phyloP scores from a whole-genome alignment of 2,888 invertebrate genomes.

The Drosophila histrio region DNA sequence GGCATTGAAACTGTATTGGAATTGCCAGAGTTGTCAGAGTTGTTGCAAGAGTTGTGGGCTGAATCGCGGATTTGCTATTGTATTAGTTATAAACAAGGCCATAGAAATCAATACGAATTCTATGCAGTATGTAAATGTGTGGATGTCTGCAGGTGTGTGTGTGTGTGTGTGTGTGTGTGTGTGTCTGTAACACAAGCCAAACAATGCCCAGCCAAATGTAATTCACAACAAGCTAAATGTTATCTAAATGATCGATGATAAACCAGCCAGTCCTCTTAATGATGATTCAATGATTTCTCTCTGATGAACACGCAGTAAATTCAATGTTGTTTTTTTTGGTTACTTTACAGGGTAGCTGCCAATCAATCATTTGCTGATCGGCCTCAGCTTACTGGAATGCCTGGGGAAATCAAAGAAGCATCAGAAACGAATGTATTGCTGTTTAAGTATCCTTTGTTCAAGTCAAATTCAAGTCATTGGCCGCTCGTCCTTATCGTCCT shows the following conservation, averaged over 20 bases:
- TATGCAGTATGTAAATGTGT: slow-evolving; percentile 10
- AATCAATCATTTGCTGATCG: slow-evolving; percentile 10
- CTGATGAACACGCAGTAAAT: background rate
- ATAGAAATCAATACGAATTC: slow-evolving; percentile 58
- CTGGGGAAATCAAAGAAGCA: slow-evolving; percentile 43
- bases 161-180: background rate
- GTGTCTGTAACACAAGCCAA: slow-evolving; percentile 5
- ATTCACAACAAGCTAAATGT: background rate
- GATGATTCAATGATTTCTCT: slow-evolving; percentile 15
- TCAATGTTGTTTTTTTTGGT: background rate
- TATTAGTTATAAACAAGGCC: slow-evolving; percentile 56
- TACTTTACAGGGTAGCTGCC: background rate
- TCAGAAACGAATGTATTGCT: slow-evolving; percentile 9
- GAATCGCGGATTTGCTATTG: slow-evolving; percentile 63
- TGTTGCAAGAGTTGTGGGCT: slow-evolving; percentile 16
- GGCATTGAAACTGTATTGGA: slow-evolving; percentile 48
- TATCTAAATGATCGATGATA: slow-evolving; percentile 41
- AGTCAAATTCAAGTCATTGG: slow-evolving; percentile 24
- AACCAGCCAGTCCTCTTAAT: background rate
- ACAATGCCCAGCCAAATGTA: slow-evolving; percentile 37
- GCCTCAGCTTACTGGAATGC: background rate
- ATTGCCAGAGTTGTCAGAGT: slow-evolving; percentile 44
- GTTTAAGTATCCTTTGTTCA: slow-evolving; percentile 23
- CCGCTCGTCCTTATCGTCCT: background rate
- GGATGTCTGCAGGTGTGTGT: slow-evolving; percentile 1